phyloP scores from a whole-genome alignment of 2,113 vertebrate genomes.

The Steatornis caripensis region DNA sequence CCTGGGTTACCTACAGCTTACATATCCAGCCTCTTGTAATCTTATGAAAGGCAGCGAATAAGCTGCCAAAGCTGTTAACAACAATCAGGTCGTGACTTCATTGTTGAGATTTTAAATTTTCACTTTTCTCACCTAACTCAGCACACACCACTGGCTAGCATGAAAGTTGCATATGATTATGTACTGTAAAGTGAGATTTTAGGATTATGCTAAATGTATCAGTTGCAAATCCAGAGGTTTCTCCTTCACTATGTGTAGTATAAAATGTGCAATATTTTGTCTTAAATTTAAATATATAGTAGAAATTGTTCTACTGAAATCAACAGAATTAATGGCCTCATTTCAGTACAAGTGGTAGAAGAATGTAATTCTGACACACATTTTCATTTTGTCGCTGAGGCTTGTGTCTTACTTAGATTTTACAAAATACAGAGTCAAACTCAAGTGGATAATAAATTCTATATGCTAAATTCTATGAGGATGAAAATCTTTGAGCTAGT shows the following conservation, averaged over 20 bases:
- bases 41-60: neutral
- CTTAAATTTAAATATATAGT: neutral
- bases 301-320: neutral
- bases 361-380: neutral
- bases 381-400: neutral
- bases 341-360: neutral
- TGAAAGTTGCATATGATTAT: neutral
- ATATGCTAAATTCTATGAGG: neutral
- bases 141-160: neutral
- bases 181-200: neutral
- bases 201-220: neutral
- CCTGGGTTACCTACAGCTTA: neutral
- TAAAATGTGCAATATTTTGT: neutral
- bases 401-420: neutral
- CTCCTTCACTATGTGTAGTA: neutral
- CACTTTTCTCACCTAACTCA: neutral
- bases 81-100: neutral
- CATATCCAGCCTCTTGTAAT: neutral
- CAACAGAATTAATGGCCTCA: neutral
- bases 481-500: neutral
- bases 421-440: neutral
- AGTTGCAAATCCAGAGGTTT: neutral
- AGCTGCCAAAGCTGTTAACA: neutral
- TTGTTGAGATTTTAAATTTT: neutral
- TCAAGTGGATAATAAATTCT: neutral